phyloP scores from a whole-genome alignment of 1,140 invertebrate genomes.

The Lucilia sericata region DNA sequence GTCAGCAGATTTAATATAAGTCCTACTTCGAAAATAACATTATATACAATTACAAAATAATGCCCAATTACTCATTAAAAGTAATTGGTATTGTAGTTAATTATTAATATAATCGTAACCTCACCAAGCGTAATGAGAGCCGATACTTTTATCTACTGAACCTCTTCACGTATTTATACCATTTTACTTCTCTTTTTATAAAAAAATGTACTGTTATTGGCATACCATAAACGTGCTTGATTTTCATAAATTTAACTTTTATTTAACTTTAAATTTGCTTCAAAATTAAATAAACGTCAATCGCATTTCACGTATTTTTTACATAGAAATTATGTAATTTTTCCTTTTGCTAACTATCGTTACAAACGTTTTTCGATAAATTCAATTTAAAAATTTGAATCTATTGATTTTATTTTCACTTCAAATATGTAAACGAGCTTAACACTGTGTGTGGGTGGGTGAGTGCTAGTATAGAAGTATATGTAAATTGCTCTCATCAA shows the following conservation, averaged over 20 bases:
- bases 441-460: not conserved
- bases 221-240: not conserved
- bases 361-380: not conserved
- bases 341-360: not conserved
- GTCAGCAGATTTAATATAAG: too few species aligned
- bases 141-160: too few species aligned
- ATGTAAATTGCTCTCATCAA: constrained; percentile 17
- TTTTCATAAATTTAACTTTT: not conserved
- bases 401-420: constrained; percentile 20
- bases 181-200: too few species aligned
- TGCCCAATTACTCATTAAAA: too few species aligned
- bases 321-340: not conserved
- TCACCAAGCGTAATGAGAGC: too few species aligned
- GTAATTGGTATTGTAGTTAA: too few species aligned
- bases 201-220: too few species aligned
- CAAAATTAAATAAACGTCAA: constrained; percentile 1
- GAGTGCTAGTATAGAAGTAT: not conserved
- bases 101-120: too few species aligned
- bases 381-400: constrained; percentile 14
- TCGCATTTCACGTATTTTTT: not conserved
- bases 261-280: not conserved
- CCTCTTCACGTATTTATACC: too few species aligned
- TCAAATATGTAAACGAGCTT: not conserved
- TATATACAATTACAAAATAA: too few species aligned
- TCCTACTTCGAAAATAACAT: too few species aligned